phyloP scores from a whole-genome alignment of 2,888 invertebrate species.

The Catocala sponsa region DNA sequence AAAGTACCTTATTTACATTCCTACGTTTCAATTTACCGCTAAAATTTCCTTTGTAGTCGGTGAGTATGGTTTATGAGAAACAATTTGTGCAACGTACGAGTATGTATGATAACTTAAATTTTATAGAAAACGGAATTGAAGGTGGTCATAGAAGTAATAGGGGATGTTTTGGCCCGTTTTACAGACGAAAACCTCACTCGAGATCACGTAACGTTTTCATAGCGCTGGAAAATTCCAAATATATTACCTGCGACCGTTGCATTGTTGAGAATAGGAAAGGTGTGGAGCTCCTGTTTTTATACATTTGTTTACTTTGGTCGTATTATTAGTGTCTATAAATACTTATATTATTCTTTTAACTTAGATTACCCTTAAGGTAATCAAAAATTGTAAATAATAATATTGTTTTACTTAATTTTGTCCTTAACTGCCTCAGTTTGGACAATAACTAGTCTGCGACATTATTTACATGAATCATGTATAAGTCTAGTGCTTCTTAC shows the following conservation, averaged over 20 bases:
- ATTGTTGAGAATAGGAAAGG: conserved; percentile 61
- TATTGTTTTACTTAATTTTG: too few relatives aligned
- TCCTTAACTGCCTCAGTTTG: too few relatives aligned
- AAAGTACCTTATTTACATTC: conserved; percentile 15
- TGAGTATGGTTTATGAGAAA: conserved; percentile 14
- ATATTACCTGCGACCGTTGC: conserved; percentile 69
- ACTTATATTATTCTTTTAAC: too few relatives aligned
- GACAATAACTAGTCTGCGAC: too few relatives aligned
- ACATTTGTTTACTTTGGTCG: conserved; percentile 8
- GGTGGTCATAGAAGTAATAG: conserved; percentile 59
- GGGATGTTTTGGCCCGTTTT: conserved; percentile 63
- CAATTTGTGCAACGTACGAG: conserved; percentile 28
- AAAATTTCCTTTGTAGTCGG: conserved; percentile 45
- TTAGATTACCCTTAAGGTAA: too few relatives aligned
- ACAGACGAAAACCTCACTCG: conserved; percentile 59
- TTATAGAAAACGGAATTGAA: conserved; percentile 37
- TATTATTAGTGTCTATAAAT: too few relatives aligned
- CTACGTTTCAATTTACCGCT: conserved; percentile 35
- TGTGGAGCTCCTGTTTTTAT: conserved; percentile 33
- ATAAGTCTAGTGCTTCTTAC: too few relatives aligned
- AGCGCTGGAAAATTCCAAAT: conserved; percentile 75
- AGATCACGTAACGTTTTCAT: conserved; percentile 81
- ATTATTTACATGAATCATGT: too few relatives aligned
- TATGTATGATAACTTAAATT: conserved; percentile 49
- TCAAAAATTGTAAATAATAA: too few relatives aligned